phyloP scores from a whole-genome alignment of 2,113 vertebrate genomes.

The Trinectes maculatus region DNA sequence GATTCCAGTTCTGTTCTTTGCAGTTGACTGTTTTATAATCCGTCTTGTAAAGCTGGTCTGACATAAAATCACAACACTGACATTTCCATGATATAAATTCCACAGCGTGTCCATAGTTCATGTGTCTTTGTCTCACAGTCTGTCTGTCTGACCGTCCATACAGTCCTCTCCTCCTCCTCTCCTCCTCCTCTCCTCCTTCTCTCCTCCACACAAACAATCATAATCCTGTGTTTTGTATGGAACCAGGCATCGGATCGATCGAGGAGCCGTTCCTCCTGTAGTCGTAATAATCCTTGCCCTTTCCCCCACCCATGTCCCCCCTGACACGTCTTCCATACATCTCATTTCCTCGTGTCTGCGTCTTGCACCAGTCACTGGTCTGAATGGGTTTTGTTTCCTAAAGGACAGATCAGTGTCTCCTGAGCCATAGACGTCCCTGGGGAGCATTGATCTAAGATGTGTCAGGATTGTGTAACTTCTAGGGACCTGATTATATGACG shows the following conservation, averaged over 20 bases:
- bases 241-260: slow-evolving; percentile 25
- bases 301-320: neutral
- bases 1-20: neutral
- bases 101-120: neutral
- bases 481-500: slow-evolving; percentile 44
- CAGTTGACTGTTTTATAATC: slow-evolving; percentile 31
- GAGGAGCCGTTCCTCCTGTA: slow-evolving; percentile 32
- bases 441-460: slow-evolving; percentile 40
- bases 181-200: slow-evolving; percentile 15
- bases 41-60: neutral
- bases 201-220: slow-evolving; percentile 20
- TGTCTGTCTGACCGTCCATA: slow-evolving; percentile 17
- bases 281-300: slow-evolving; percentile 38
- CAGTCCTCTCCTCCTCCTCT: slow-evolving; percentile 5
- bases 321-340: slow-evolving; percentile 12
- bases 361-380: slow-evolving; percentile 13
- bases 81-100: slow-evolving; percentile 26
- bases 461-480: slow-evolving; percentile 53
- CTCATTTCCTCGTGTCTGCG: slow-evolving; percentile 41
- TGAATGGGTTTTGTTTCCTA: slow-evolving; percentile 19
- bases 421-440: neutral
- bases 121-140: slow-evolving; percentile 22
- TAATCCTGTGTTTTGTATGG: slow-evolving; percentile 42
- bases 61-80: no score
- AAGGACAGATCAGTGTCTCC: slow-evolving; percentile 44